Conservation (phyloP, 2,113 vertebrate species). For the Petrocephalus microphthalmus region DNA sequence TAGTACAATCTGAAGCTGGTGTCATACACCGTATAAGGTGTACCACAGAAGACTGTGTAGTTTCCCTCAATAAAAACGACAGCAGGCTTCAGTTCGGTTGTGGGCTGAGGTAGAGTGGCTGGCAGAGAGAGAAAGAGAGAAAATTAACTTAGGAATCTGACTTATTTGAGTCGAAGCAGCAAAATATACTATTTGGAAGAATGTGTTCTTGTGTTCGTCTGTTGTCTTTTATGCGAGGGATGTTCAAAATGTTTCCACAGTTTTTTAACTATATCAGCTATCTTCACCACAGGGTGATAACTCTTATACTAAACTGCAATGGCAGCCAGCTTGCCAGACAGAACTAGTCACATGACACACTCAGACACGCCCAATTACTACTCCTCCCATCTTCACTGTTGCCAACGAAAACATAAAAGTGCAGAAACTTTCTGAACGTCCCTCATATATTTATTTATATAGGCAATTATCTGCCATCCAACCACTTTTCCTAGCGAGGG, state of each 20-base stretch:
- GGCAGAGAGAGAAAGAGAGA: background rate
- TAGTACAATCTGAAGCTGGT: background rate
- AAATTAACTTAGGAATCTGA: background rate
- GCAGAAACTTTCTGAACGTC: too few relatives aligned
- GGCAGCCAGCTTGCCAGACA: too few relatives aligned
- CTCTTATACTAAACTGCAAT: too few relatives aligned
- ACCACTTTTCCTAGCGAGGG: background rate
- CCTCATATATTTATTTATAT: background rate
- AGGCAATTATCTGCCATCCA: background rate
- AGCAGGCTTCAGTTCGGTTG: background rate
- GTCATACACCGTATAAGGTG: background rate
- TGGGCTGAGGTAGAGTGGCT: constrained; percentile 12
- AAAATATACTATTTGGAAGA: background rate
- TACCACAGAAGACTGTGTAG: background rate
- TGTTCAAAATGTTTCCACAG: too few relatives aligned
- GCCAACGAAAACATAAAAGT: too few relatives aligned
- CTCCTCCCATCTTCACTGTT: too few relatives aligned
- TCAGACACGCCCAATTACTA: too few relatives aligned
- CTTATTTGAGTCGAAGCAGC: background rate
- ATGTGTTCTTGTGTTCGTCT: background rate
- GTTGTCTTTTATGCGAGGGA: background rate
- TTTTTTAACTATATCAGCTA: too few relatives aligned
- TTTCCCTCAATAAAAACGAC: background rate
- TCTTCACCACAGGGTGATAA: too few relatives aligned
- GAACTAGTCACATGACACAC: too few relatives aligned